Percentiles rank a stretch among this genome's conserved stretches.
phyloP scores from a whole-genome alignment of 2,888 invertebrate genomes.

The Drosophila merina region DNA sequence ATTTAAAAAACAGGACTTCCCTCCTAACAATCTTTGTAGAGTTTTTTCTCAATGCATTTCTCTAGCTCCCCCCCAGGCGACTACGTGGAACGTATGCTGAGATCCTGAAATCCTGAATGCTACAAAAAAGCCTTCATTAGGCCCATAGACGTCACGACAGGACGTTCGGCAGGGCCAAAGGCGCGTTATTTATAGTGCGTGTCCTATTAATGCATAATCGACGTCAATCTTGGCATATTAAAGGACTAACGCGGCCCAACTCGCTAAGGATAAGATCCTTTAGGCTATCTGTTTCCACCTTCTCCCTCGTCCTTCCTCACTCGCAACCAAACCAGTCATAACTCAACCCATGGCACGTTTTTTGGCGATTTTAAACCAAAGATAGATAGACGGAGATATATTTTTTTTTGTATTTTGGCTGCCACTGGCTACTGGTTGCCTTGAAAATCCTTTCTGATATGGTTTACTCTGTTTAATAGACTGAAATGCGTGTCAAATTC shows the following conservation, averaged over 20 bases:
- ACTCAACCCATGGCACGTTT: conserved; percentile 30
- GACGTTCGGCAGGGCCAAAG: conserved; percentile 48
- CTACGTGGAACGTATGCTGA: conserved; percentile 66
- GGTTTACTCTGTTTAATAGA: conserved; percentile 39
- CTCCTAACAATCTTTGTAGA: too few species aligned
- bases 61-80: conserved; percentile 25
- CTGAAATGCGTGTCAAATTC: conserved; percentile 43
- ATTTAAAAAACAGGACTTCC: too few species aligned
- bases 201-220: conserved; percentile 71
- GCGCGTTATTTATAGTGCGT: conserved; percentile 78
- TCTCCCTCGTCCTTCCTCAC: neutral
- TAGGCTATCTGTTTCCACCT: conserved; percentile 18
- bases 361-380: conserved; percentile 48
- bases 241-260: conserved; percentile 67
- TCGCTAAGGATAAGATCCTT: conserved; percentile 24
- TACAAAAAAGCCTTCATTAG: conserved; percentile 67
- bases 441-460: conserved; percentile 43
- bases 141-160: conserved; percentile 73
- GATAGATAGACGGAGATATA: conserved; percentile 50
- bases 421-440: conserved; percentile 46
- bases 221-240: conserved; percentile 78
- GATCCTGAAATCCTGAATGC: conserved; percentile 8
- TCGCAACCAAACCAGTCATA: neutral
- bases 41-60: conserved; percentile 20
- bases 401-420: conserved; percentile 17